Base-by-base conservation (phyloP, 2,113 vertebrate genomes). In the Hylia prasina region DNA sequence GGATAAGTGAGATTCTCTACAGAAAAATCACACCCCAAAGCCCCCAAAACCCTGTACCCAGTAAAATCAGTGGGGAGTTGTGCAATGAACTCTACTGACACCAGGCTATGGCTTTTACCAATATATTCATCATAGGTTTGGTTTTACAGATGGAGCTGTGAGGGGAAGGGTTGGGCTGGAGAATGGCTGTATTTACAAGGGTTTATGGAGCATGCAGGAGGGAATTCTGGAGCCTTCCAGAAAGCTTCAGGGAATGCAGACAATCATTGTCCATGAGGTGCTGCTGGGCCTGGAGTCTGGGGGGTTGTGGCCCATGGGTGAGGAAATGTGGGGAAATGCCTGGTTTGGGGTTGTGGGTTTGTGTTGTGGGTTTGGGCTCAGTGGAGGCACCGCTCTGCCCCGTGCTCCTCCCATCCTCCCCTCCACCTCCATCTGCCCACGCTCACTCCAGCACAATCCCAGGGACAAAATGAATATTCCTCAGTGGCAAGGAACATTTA, bases 51-150 rank as follows among this genome's bases (percentile, higher is more conserved):
- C 89, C 47, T 89, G 37, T 68, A 87, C 94, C 95, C 87, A 87
- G 89, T 94, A 64, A 82, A 68, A 94, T 94, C 95, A 97, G 87
- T 64, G 65, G 73, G 91, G 93, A 96, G 94, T 93, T 97, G 93
- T 87, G 63, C 81, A 82, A 92, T 82, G 91, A 97, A 96, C 95
- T 95, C 96, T 87, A 83, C 96, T 97, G 96, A 96, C 73, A 88
- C 94, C 70, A 90, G 94, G 95, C 89, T 96, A 97, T 97, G 96
- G 96, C 96, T 96, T 95, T 94, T 96, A 89, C 91, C 14, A 4
- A 82, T 81, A 89, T 64, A 82, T 56, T 95, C 69, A 78, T 94
- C 82, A 68, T 23, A 95, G 77, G 83, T 95, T 97, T 92, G 72
- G 81, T 71, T 95, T 87, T 37, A 91, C 73, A 71, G 30, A 82